Evolutionary conservation across 2,888 invertebrate species (phyloP).

Genomic region (Alentia gelatinosa): DNA sequence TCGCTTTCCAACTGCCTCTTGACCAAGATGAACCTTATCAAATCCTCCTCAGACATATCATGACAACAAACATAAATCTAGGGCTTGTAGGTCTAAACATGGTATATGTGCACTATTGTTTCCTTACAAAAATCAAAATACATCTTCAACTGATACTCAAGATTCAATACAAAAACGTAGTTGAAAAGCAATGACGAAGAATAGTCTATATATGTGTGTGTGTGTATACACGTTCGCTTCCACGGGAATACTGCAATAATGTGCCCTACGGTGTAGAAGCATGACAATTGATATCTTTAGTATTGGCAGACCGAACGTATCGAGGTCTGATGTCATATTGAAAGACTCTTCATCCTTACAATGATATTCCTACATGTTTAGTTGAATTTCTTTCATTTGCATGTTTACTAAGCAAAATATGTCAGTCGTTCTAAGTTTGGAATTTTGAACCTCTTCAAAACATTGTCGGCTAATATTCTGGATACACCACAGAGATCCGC

Average conservation of each 20-base stretch:
- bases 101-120: neutral
- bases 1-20: too few relatives aligned
- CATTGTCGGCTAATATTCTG: neutral
- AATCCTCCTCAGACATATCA: neutral
- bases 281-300: too few relatives aligned
- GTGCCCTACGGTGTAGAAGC: too few relatives aligned
- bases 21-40: too few relatives aligned
- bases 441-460: neutral
- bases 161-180: neutral
- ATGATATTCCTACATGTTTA: too few relatives aligned
- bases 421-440: neutral
- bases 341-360: too few relatives aligned
- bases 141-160: neutral
- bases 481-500: neutral
- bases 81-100: neutral
- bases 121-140: neutral
- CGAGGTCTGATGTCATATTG: too few relatives aligned
- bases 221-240: too few relatives aligned
- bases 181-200: neutral
- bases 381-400: too few relatives aligned
- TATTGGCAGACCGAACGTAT: too few relatives aligned
- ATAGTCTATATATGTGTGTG: neutral
- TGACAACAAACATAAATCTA: slow-evolving; percentile 2
- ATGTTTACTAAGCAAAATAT: too few relatives aligned
- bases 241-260: too few relatives aligned